These are phyloP conservation scores for Conus canariensis DNA, from an alignment of 2,888 invertebrate genomes.

Conservation along the genomic window DNA sequence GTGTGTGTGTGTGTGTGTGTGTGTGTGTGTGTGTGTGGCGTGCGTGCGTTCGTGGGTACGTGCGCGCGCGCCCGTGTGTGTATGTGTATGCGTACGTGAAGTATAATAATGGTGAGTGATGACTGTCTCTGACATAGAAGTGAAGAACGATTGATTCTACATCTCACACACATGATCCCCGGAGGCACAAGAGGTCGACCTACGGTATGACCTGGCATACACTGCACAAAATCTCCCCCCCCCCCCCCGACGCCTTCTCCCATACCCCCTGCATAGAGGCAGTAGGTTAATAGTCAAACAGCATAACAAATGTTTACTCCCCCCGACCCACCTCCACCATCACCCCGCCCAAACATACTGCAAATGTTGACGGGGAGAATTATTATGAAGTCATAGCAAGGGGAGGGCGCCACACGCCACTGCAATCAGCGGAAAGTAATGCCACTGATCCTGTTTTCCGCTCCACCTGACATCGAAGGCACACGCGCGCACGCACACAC, in stretches of 20 bases:
- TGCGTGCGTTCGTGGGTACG: background rate
- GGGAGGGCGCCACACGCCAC: background rate
- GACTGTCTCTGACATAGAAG: too few species aligned
- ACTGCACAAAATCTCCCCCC: background rate
- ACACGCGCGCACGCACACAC: background rate
- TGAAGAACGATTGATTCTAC: too few species aligned
- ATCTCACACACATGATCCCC: too few species aligned
- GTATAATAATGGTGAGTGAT: too few species aligned
- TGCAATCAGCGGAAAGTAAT: background rate
- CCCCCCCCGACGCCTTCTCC: background rate
- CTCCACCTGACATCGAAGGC: background rate
- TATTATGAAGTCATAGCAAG: background rate
- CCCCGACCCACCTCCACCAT: background rate
- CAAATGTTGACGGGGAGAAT: background rate
- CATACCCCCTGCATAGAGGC: too few species aligned
- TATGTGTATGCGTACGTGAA: background rate
- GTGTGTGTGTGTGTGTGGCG: conserved; percentile 5
- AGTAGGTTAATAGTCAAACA: too few species aligned
- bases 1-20: conserved; percentile 10
- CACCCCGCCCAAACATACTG: background rate
- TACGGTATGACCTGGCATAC: background rate
- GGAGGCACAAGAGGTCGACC: background rate
- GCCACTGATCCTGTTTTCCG: background rate
- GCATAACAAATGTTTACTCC: background rate
- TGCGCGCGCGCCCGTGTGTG: background rate